Conservation (phyloP, 2,888 invertebrate species). For the Corbicula japonica region DNA sequence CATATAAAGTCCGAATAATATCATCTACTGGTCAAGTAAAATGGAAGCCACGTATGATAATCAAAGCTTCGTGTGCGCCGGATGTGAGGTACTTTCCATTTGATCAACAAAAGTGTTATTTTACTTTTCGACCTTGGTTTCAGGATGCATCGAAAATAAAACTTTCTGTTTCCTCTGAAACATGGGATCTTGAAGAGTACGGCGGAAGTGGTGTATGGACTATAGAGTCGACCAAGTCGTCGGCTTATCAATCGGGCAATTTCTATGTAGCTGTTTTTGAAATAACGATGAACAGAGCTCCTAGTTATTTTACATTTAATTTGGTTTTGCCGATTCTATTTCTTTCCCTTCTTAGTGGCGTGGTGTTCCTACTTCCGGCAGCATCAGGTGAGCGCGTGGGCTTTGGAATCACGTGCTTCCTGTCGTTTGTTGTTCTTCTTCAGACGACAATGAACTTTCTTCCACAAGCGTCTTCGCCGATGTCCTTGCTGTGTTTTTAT, state of each 20-base stretch:
- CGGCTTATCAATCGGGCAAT: background rate
- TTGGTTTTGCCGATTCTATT: conserved; percentile 61
- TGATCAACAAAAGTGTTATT: conserved; percentile 54
- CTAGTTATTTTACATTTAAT: conserved; percentile 53
- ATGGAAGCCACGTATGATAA: conserved; percentile 60
- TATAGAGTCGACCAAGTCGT: conserved; percentile 39
- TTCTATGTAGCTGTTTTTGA: conserved; percentile 46
- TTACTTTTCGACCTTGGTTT: conserved; percentile 51
- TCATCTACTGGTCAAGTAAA: conserved; percentile 8
- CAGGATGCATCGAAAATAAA: conserved; percentile 15
- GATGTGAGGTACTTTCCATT: conserved; percentile 63
- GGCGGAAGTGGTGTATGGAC: conserved; percentile 52
- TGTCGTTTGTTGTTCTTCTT: conserved; percentile 59
- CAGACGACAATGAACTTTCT: conserved; percentile 61
- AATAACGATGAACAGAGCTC: conserved; percentile 49
- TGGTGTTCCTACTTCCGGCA: conserved; percentile 60
- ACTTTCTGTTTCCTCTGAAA: conserved; percentile 3
- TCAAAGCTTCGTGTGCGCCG: conserved; percentile 54
- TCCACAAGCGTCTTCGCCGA: conserved; percentile 58
- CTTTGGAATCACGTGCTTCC: conserved; percentile 63
- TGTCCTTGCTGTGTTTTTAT: conserved; percentile 63
- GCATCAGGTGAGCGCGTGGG: conserved; percentile 58
- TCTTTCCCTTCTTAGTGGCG: conserved; percentile 53
- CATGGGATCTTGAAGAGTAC: conserved; percentile 43
- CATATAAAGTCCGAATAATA: conserved; percentile 50